Percentiles rank a stretch among this genome's conserved stretches.
Evolutionary conservation across 2,888 invertebrate species (phyloP).

Genomic region (Macrosoma leucophasiata): DNA sequence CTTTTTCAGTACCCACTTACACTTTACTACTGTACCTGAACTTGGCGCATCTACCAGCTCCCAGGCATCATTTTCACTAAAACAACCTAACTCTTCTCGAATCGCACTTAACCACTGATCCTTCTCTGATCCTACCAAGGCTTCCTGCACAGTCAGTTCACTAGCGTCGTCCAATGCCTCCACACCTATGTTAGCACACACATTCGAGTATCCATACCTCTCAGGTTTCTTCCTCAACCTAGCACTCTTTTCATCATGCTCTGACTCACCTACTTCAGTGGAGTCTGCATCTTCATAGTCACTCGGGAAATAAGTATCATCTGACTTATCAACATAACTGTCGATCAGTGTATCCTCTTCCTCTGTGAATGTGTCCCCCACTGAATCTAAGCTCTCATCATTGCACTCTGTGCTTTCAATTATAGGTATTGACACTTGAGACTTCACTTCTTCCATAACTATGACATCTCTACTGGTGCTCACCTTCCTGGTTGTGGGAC

Average conservation of each 20-base stretch:
- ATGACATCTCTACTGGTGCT: conserved; percentile 20
- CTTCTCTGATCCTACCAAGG: conserved; percentile 11
- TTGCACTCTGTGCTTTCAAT: neutral
- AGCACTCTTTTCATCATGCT: neutral
- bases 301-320: conserved; percentile 1
- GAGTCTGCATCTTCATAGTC: conserved; percentile 3
- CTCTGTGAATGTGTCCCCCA: conserved; percentile 2
- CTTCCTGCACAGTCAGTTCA: conserved; percentile 1
- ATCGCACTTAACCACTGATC: conserved; percentile 15
- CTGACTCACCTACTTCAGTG: neutral
- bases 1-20: neutral
- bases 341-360: conserved; percentile 1
- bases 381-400: conserved; percentile 1
- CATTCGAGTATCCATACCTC: conserved; percentile 20
- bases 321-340: conserved; percentile 1
- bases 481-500: conserved; percentile 13
- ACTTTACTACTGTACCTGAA: neutral
- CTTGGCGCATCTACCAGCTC: conserved; percentile 5
- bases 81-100: conserved; percentile 12
- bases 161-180: neutral
- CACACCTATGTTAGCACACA: conserved; percentile 4
- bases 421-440: neutral
- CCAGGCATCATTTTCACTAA: conserved; percentile 15
- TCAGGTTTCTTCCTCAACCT: conserved; percentile 2
- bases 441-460: conserved; percentile 11